phyloP scores from a whole-genome alignment of 64 coral and sea anemone species.

The Catalaphyllia jardinei region DNA sequence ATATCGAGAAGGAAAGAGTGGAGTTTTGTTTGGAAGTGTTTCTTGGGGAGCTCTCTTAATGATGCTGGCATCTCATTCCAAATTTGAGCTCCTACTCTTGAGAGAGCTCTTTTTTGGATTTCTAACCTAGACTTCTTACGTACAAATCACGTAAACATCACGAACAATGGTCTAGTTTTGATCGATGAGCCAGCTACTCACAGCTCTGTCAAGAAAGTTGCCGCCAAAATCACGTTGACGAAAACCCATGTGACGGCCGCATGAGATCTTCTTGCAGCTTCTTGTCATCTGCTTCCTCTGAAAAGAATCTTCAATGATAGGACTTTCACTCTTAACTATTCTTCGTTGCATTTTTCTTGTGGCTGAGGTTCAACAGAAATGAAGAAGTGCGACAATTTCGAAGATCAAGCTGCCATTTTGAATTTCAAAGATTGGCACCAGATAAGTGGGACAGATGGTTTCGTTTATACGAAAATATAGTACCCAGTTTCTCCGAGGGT shows the following conservation, averaged over 20 bases:
- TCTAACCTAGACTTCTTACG: too few relatives aligned
- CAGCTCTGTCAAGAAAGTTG: conserved; percentile 74
- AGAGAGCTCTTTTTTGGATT: too few relatives aligned
- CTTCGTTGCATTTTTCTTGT: conserved; percentile 66
- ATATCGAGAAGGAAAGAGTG: too few relatives aligned
- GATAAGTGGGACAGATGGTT: neutral
- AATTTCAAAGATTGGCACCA: neutral
- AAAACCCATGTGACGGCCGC: conserved; percentile 89
- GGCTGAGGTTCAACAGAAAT: neutral
- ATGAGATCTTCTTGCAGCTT: conserved; percentile 67
- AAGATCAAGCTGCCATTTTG: neutral
- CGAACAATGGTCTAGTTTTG: neutral
- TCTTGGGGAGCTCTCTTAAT: too few relatives aligned
- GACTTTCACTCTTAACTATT: conserved; percentile 73
- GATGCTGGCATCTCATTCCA: too few relatives aligned
- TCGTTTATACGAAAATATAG: neutral
- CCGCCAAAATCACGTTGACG: conserved; percentile 79
- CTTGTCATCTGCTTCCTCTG: conserved; percentile 73
- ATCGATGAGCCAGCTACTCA: conserved; percentile 27
- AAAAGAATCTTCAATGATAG: conserved; percentile 70
- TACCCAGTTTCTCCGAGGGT: neutral
- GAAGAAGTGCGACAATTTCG: too few relatives aligned
- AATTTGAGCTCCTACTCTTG: too few relatives aligned
- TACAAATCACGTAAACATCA: too few relatives aligned
- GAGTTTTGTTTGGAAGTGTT: too few relatives aligned